Base-by-base conservation (phyloP, 2,113 vertebrate genomes). In the Patagioenas fasciata region DNA sequence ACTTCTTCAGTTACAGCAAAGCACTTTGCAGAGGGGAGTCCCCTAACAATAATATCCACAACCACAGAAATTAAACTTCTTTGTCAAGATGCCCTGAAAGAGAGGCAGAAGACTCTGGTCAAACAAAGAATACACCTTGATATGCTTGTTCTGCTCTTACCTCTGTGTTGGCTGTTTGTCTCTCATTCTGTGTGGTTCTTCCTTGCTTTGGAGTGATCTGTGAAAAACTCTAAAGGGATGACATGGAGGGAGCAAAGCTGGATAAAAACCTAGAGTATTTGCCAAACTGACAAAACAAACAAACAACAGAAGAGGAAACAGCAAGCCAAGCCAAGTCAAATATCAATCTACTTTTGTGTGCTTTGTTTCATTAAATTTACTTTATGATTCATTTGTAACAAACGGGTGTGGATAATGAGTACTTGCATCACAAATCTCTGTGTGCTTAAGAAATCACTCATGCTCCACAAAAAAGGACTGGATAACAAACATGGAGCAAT, bases 361-460 rank as follows among this genome's bases (percentile, higher is more conserved):
- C 47, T 86, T 83, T 80, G 80, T 94, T 91, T 73, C 72, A 62
- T 57, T 36, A 73, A 47, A 14, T 80, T 93, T 61, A 77, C 40
- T 95, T 91, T 72, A 71, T 62, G 25, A 91, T 77, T 88, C 36
- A 66, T 60, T 83, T 70, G 67, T 90, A 83, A 83, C 54, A 66
- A 70, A 62, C 67, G 15, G 15, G 26, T 42, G 54, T 78, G n/a
- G 36, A 61, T 83, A 88, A 94, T 15, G 64, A 9, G 1, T 36
- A 53, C 15, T 64, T 60, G 57, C 70, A 81, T 51, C 53, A 62
- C 56, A 91, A 62, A 64, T 28, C 16, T 58, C 25, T 56, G 1
- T 5, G 20, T 44, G 53, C 48, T 73, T 77, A 51, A 88, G 47
- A 72, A 93, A 77, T 47, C 23, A 12, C 31, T 72, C 54, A 21